Evolutionary conservation across 2,888 invertebrate species (phyloP).

Genomic region (Pycnomerus fuliginosus): DNA sequence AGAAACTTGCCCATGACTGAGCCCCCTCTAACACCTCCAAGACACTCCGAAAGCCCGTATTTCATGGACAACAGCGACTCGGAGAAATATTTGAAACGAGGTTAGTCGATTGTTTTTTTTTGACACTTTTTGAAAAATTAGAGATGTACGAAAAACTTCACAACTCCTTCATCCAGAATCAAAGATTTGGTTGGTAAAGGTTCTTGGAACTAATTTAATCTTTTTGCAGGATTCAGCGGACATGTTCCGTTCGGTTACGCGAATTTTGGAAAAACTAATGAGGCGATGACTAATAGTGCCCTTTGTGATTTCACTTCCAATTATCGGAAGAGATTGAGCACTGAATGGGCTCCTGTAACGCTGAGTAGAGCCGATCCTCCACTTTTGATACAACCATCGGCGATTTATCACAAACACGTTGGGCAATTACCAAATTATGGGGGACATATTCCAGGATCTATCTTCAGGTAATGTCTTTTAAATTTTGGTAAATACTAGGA

Average conservation of each 20-base stretch:
- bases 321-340: constrained; percentile 69
- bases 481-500: not conserved
- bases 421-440: constrained; percentile 76
- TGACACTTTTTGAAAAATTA: too few relatives aligned
- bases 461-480: constrained; percentile 60
- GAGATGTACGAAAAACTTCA: constrained; percentile 45
- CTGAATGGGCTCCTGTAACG: constrained; percentile 73
- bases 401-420: constrained; percentile 72
- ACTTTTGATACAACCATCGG: constrained; percentile 55
- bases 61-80: constrained; percentile 65
- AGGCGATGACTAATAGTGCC: constrained; percentile 68
- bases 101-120: constrained; percentile 55
- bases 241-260: constrained; percentile 67
- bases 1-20: constrained; percentile 62
- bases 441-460: constrained; percentile 74
- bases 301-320: constrained; percentile 74
- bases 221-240: constrained; percentile 60
- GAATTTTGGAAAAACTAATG: constrained; percentile 64
- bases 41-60: constrained; percentile 63
- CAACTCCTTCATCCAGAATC: constrained; percentile 46
- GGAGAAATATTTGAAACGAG: constrained; percentile 65
- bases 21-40: constrained; percentile 60
- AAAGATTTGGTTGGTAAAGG: constrained; percentile 34
- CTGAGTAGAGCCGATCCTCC: constrained; percentile 57
- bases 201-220: constrained; percentile 3